Evolutionary conservation across 2,797 vertebrate genomes (phyloP), one percentile per base, ranked within the genome.

Genomic region (Simalia tracyae): DNA sequence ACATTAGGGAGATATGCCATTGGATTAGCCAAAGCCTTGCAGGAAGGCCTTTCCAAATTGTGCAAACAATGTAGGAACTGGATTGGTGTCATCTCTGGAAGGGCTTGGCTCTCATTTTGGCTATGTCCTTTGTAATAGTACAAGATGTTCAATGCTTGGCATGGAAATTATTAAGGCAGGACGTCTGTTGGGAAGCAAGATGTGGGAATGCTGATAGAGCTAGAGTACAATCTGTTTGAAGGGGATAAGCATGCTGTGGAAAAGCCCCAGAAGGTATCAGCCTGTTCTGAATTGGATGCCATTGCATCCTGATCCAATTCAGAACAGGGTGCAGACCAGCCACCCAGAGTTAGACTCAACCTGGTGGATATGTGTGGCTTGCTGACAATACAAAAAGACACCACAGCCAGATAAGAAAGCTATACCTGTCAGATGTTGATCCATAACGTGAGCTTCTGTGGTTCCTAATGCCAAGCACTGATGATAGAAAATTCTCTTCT

Each of bases 171-270:
- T 89, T 59, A 3, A 87, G 64, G 24, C 17, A 84, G 68, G 54
- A 14, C 14, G 91, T 87, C 87, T 91, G 59, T 81, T 92, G 89
- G 91, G 72, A 95, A 92, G 89, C 91, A 88, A 91, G 72, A 86
- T 2, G 76, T 1, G 6, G 92, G 66, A 91, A 87, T 93, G 93
- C 59, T 12, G 84, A 84, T 31, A 61, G 66, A 86, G 89, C 66
- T 81, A 86, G 94, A 87, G 94, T 93, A 81, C 89, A 88, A 95
- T 91, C 95, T 96, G 96, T 11, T 89, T 97, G 93, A 24, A 92
- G 91, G 59, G 96, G 96, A 97, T 97, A 97, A 97, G 95, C 96
- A 95, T 92, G 93, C 93, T 61, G 84, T 86, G 94, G 94, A 93
- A 94, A 96, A 95, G 94, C 89, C 96, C 94, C 17, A 76, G 94